These are phyloP conservation scores for Neolamprologus longior DNA, from an alignment of 2,113 vertebrate genomes.

Conservation along the genomic window DNA sequence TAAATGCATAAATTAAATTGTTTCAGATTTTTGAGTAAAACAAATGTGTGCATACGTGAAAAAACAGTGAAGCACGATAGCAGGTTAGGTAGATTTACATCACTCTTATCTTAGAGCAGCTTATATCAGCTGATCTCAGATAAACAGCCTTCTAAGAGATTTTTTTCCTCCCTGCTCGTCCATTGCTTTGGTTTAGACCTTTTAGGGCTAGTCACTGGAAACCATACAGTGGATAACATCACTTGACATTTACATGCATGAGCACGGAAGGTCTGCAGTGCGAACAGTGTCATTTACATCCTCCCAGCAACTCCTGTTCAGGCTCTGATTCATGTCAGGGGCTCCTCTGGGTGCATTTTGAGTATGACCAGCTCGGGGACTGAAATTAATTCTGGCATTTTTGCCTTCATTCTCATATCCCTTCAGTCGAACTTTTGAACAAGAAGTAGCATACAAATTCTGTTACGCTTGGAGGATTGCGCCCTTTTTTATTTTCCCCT, in stretches of 20 bases:
- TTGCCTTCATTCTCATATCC: constrained; percentile 18
- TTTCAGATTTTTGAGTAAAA: not conserved
- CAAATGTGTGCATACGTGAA: not conserved
- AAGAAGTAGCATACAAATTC: not conserved
- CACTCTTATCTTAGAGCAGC: not conserved
- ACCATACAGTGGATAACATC: constrained; percentile 40
- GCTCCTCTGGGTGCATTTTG: constrained; percentile 33
- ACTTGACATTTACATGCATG: constrained; percentile 67
- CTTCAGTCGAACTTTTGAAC: not conserved
- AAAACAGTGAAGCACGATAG: not conserved
- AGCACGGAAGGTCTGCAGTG: not conserved
- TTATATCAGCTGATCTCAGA: not conserved
- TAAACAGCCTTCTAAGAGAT: not conserved
- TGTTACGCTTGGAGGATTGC: not conserved
- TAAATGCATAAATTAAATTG: not conserved
- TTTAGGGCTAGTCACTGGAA: constrained; percentile 19
- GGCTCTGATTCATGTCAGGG: constrained; percentile 31
- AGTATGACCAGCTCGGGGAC: constrained; percentile 6
- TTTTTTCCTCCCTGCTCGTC: not conserved
- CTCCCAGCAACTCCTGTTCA: not conserved
- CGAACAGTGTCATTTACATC: constrained; percentile 58
- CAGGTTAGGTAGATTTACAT: not conserved
- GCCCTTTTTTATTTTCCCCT: not conserved
- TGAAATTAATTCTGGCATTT: constrained; percentile 21
- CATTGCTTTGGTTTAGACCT: not conserved